These are phyloP conservation scores for Drosophila neonasuta DNA, from an alignment of 2,888 invertebrate genomes.

Conservation along the genomic window DNA sequence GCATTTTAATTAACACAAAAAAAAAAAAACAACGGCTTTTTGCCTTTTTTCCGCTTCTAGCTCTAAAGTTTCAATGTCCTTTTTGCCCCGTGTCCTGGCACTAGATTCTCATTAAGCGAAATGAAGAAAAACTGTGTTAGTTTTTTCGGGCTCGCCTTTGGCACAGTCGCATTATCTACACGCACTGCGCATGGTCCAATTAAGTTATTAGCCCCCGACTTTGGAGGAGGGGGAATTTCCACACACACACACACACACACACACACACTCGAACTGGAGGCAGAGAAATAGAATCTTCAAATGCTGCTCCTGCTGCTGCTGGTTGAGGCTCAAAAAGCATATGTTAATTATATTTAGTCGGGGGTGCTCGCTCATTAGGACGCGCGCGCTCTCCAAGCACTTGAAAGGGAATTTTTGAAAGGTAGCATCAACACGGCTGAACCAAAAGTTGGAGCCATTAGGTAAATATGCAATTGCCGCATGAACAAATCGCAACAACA, in stretches of 20 bases:
- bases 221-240: background rate
- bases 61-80: conserved; percentile 48
- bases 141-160: conserved; percentile 44
- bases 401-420: conserved; percentile 69
- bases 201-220: conserved; percentile 65
- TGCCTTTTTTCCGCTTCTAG: conserved; percentile 11
- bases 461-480: conserved; percentile 61
- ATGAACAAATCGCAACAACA: conserved; percentile 52
- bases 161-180: conserved; percentile 34
- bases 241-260: background rate
- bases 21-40: conserved; percentile 20
- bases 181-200: conserved; percentile 73
- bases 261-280: background rate
- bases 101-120: conserved; percentile 70
- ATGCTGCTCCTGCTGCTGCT: conserved; percentile 19
- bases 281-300: conserved; percentile 46
- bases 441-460: conserved; percentile 42
- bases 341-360: conserved; percentile 65
- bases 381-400: conserved; percentile 20
- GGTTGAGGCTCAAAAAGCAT: conserved; percentile 61
- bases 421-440: conserved; percentile 10
- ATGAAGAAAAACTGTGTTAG: conserved; percentile 67
- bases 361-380: conserved; percentile 42
- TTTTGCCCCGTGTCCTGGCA: conserved; percentile 38
- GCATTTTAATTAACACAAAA: conserved; percentile 57